Percentiles rank a stretch among this genome's conserved stretches.
phyloP scores from a whole-genome alignment of 2,797 vertebrate genomes.

The Melanotaenia parkinsoni region DNA sequence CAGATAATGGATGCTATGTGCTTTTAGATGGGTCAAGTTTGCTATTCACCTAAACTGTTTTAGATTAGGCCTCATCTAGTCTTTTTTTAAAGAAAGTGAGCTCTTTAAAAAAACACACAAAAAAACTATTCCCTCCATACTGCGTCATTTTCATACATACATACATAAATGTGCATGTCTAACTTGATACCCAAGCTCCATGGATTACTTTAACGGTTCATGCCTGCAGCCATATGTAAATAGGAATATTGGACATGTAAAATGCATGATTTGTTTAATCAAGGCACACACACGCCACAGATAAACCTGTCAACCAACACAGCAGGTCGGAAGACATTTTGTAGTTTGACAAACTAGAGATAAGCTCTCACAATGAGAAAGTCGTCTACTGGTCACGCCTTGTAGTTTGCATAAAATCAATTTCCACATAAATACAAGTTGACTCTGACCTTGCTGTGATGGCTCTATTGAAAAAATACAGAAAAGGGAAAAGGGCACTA shows the following conservation, averaged over 20 bases:
- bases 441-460: background rate
- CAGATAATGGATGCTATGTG: slow-evolving; percentile 28
- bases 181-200: slow-evolving; percentile 36
- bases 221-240: slow-evolving; percentile 19
- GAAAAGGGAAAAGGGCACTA: background rate
- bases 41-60: slow-evolving; percentile 52
- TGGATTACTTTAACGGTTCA: slow-evolving; percentile 26
- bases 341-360: slow-evolving; percentile 26
- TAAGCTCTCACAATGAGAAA: background rate
- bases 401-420: background rate
- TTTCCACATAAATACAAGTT: background rate
- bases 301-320: slow-evolving; percentile 59
- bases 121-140: slow-evolving; percentile 23
- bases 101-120: slow-evolving; percentile 12
- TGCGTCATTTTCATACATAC: slow-evolving; percentile 25
- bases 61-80: slow-evolving; percentile 2
- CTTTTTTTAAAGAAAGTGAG: slow-evolving; percentile 17
- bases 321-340: background rate
- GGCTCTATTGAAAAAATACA: background rate
- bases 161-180: slow-evolving; percentile 53
- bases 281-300: slow-evolving; percentile 32
- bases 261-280: slow-evolving; percentile 71
- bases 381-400: slow-evolving; percentile 13
- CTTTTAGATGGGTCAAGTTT: slow-evolving; percentile 58
- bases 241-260: slow-evolving; percentile 56